Conservation (phyloP, 2,888 invertebrate species). For the Nemoura dubitans region DNA sequence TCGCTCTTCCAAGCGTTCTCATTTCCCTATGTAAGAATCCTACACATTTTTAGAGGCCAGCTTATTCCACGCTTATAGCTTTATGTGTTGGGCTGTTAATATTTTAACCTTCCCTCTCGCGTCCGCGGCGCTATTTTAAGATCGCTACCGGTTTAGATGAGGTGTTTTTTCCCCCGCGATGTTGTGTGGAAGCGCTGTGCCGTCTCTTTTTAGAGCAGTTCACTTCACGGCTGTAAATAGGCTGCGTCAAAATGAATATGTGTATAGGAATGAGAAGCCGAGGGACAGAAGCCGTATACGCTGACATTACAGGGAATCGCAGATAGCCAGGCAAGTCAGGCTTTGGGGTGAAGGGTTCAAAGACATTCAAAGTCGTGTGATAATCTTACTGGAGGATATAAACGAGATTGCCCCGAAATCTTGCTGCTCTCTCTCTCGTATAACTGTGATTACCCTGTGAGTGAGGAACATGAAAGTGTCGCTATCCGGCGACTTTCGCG, state of each 20-base stretch:
- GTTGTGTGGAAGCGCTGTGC: background rate
- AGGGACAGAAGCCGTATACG: background rate
- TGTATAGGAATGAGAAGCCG: background rate
- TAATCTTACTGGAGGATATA: no score
- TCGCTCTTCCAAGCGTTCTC: background rate
- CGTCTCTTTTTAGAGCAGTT: background rate
- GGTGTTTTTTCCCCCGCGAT: background rate
- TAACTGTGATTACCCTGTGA: no score
- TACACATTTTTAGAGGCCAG: background rate
- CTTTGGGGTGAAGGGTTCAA: no score
- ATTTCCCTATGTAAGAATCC: background rate
- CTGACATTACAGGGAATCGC: no score
- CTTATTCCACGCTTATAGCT: background rate
- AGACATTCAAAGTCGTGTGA: no score
- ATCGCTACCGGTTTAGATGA: background rate
- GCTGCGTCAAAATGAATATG: background rate
- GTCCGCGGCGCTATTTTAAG: background rate
- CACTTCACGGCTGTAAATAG: background rate
- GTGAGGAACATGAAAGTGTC: background rate
- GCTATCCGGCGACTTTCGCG: background rate
- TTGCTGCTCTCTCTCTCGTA: no score
- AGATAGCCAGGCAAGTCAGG: no score
- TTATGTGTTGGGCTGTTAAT: background rate
- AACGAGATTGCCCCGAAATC: no score
- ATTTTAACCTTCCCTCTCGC: background rate